These are phyloP conservation scores for Liodrosophila aerea DNA, from an alignment of 2,888 invertebrate genomes.

Conservation along the genomic window DNA sequence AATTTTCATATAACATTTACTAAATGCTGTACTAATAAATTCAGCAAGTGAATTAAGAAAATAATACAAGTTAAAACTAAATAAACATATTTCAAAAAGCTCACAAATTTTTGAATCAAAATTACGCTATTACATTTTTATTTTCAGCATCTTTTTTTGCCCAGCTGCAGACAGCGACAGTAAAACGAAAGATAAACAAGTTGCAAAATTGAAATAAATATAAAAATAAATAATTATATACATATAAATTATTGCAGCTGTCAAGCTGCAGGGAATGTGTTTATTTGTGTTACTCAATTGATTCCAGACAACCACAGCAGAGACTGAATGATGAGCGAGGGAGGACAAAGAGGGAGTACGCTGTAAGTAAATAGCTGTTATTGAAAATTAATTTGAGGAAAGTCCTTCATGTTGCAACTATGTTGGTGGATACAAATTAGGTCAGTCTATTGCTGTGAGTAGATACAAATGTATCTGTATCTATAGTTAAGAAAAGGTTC, in stretches of 20 bases:
- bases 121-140: too few relatives aligned
- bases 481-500: constrained; percentile 8
- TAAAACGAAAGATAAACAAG: constrained; percentile 64
- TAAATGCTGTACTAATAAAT: too few relatives aligned
- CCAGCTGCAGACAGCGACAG: constrained; percentile 54
- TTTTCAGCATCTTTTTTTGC: too few relatives aligned
- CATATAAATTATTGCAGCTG: constrained; percentile 7
- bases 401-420: constrained; percentile 22
- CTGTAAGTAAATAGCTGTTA: constrained; percentile 20
- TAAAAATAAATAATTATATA: constrained; percentile 41
- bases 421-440: constrained; percentile 1
- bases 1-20: too few relatives aligned
- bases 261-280: constrained; percentile 24
- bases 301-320: constrained; percentile 12
- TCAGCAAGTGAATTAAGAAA: too few relatives aligned
- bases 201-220: constrained; percentile 45
- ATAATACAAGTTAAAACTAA: too few relatives aligned
- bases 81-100: too few relatives aligned
- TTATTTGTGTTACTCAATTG: constrained; percentile 45
- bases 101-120: too few relatives aligned
- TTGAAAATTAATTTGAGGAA: constrained; percentile 65
- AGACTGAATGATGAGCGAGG: background rate
- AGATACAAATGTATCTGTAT: too few relatives aligned
- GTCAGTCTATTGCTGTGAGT: too few relatives aligned
- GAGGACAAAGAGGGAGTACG: background rate